Base-by-base conservation (phyloP, 2,888 invertebrate species). In the Platypus cylindrus region DNA sequence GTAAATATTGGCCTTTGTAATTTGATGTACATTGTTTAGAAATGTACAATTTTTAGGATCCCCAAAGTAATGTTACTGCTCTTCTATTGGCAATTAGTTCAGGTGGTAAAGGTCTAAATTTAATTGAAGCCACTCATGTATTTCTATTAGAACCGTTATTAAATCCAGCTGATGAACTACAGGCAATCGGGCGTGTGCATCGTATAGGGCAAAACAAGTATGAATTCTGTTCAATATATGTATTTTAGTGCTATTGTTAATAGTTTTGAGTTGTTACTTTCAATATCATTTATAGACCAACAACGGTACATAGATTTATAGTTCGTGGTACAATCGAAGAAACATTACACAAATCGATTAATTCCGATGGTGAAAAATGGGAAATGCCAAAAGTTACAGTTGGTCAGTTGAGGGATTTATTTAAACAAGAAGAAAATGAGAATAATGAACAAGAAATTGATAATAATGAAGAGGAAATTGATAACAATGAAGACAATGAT, bases 111-210 rank as follows among this genome's bases (percentile, higher is more conserved):
- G 85, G 85, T 0, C 62, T 85, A 8, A 85, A 85, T 60, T 59
- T 85, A 30, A 73, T 75, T 17, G 83, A 84, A 61, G 84, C 85
- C 1, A 78, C 77, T 1, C 80, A 84, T 57, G 75, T 84, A 0
- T 65, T 85, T 30, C 62, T 85, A 14, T 70, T 78, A 1, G 84
- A 85, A 49, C 84, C 83, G 0, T 66, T 79, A 24, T 60, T 83
- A 12, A 79, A 82, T 58, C 71, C 73, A 2, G 75, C 75, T 0
- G 75, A 78, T 49, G 81, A 83, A 50, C 58, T 73, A 9, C 84
- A 85, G 61, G 84, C 84, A 1, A 71, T 85, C 36, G 82, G 83
- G 1, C 62, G 85, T 38, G 70, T 85, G 9, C 79, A 83, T 62
- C 68, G 85, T 23, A 81, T 85, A 45, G 85, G 85, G 0, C 85